These are phyloP conservation scores for Psilopogon haemacephalus DNA, from an alignment of 2,113 vertebrate genomes.

Conservation along the genomic window DNA sequence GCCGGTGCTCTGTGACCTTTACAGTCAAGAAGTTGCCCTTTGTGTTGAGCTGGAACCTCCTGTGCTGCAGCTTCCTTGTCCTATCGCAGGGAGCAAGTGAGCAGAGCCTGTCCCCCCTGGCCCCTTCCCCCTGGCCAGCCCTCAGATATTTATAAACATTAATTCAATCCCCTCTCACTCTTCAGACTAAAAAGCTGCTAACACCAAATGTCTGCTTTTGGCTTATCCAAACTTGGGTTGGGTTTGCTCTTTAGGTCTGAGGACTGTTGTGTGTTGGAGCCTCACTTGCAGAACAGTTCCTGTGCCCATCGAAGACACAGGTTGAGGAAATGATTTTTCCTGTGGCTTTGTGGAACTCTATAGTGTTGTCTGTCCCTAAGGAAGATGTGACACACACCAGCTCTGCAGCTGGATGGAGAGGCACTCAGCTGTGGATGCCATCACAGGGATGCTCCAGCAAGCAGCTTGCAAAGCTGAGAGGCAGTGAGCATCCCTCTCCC, in stretches of 20 bases:
- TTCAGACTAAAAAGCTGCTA: too few relatives aligned
- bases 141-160: too few relatives aligned
- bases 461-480: background rate
- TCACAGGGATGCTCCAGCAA: background rate
- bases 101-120: too few relatives aligned
- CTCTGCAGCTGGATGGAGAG: constrained; percentile 20
- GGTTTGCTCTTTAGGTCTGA: background rate
- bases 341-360: constrained; percentile 43
- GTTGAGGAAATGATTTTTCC: background rate
- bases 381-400: constrained; percentile 48
- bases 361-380: constrained; percentile 21
- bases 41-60: too few relatives aligned
- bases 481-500: background rate
- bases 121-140: too few relatives aligned
- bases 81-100: too few relatives aligned
- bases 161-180: too few relatives aligned
- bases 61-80: too few relatives aligned
- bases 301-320: background rate
- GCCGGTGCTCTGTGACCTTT: too few relatives aligned
- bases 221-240: background rate
- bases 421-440: background rate
- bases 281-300: background rate
- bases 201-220: constrained; percentile 1
- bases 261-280: background rate
- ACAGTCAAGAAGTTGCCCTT: too few relatives aligned